These are phyloP conservation scores for Pteronotus mesoamericanus DNA, from an alignment of 2,797 vertebrate genomes.

Conservation along the genomic window DNA sequence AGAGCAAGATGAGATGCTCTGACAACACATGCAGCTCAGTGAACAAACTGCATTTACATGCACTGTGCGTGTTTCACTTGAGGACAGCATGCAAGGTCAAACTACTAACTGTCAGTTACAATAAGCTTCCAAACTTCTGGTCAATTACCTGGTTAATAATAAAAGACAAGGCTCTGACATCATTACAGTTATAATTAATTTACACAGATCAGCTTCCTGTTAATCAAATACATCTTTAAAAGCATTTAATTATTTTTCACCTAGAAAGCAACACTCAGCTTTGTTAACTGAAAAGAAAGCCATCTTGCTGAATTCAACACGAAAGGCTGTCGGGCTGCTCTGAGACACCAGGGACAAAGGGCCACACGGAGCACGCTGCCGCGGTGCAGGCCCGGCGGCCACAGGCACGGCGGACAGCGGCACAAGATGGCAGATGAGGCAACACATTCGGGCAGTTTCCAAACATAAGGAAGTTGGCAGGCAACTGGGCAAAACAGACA, in stretches of 20 bases:
- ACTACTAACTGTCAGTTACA: slow-evolving; percentile 66
- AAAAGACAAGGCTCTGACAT: slow-evolving; percentile 72
- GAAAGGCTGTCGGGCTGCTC: slow-evolving; percentile 35
- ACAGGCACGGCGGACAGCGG: slow-evolving; percentile 9
- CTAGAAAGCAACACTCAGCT: slow-evolving; percentile 57
- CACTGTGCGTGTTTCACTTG: slow-evolving; percentile 4
- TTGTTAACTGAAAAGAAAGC: slow-evolving; percentile 50
- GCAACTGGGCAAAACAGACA: neutral
- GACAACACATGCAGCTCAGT: neutral
- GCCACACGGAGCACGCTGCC: neutral
- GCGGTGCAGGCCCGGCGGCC: neutral
- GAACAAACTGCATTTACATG: slow-evolving; percentile 53
- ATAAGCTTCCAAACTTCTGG: slow-evolving; percentile 60
- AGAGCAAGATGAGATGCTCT: neutral
- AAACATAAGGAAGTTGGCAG: slow-evolving; percentile 26
- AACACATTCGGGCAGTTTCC: neutral
- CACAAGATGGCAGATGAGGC: neutral
- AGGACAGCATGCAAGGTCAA: slow-evolving; percentile 64
- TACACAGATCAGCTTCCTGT: slow-evolving; percentile 57
- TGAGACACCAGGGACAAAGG: neutral
- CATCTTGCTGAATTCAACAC: slow-evolving; percentile 33
- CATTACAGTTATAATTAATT: slow-evolving; percentile 74
- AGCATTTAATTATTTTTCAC: slow-evolving; percentile 54
- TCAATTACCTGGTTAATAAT: slow-evolving; percentile 66
- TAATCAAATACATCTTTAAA: slow-evolving; percentile 70